Base-by-base conservation (phyloP, 2,797 vertebrate species). In the Menidia menidia region DNA sequence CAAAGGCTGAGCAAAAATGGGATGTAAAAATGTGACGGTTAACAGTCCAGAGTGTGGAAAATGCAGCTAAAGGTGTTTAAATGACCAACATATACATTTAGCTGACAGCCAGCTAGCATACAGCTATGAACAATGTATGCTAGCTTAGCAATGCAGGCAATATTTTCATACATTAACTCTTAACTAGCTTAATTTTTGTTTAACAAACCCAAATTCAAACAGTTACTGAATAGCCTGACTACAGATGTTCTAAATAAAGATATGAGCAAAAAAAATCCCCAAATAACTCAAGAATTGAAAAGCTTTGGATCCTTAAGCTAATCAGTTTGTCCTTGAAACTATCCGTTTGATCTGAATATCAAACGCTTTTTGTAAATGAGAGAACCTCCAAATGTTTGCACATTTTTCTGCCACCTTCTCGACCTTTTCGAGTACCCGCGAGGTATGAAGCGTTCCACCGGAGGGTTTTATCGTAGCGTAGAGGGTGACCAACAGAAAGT, bases 71-170 rank as follows among this genome's bases (percentile, higher is more conserved):
- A 81, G 59, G 32, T 70, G 64, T 77, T 64, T 16, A 74, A 80
- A 77, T 81, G 77, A 75, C 80, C 76, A 65, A 79, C 59, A 44
- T 68, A 10, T 77, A 61, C 60, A 74, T 80, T 63, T 80, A 68
- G 72, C 78, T 71, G 70, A 70, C 77, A 75, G 71, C 51, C 77
- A 16, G 75, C 25, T 25, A 25, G 25, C 25, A 25, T 25, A 25
- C 25, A 25, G 25, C 25, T 25, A 25, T 25, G 2, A 25, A 25
- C 25, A 25, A 25, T 39, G 35, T 4, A 6, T 39, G 35, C 35
- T 39, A 39, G 10, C 35, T 39, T 39, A 39, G 35, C 35, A 39
- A 39, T 7, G 35, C 10, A 39, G 35, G 35, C 35, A 39, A 10
- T 39, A 39, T 39, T 39, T 10, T 39, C 35, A 39, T 2, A 7